phyloP scores from a whole-genome alignment of 2,113 vertebrate genomes.

The Pseudopipra pipra region DNA sequence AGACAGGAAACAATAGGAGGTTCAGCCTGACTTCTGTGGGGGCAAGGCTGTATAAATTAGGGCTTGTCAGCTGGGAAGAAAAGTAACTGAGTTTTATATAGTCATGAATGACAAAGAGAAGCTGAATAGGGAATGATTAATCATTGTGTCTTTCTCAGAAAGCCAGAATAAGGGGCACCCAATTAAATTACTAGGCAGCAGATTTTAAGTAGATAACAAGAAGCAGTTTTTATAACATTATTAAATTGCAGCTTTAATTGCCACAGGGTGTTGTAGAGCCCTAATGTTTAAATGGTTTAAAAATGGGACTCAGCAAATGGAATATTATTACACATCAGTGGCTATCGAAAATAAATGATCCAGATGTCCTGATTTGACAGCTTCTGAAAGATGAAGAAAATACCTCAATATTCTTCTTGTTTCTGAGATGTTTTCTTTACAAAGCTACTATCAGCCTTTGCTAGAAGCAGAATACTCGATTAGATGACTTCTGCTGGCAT shows the following conservation, averaged over 20 bases:
- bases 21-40: neutral
- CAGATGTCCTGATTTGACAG: neutral
- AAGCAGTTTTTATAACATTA: constrained; percentile 48
- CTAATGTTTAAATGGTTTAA: constrained; percentile 4
- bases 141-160: constrained; percentile 44
- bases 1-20: neutral
- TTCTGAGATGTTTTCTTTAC: neutral
- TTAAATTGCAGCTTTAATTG: constrained; percentile 58
- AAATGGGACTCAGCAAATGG: constrained; percentile 16
- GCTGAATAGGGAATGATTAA: constrained; percentile 61
- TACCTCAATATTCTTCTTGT: neutral
- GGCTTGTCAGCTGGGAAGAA: constrained; percentile 47
- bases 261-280: constrained; percentile 8
- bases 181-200: constrained; percentile 60
- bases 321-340: neutral
- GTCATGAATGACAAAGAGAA: constrained; percentile 58
- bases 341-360: constrained; percentile 36
- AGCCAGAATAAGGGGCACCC: constrained; percentile 40
- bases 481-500: neutral
- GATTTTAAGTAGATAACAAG: constrained; percentile 58
- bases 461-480: neutral
- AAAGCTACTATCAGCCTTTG: neutral
- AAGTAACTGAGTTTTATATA: constrained; percentile 32
- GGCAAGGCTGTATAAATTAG: constrained; percentile 27
- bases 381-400: neutral